phyloP scores from a whole-genome alignment of 2,888 invertebrate species.

The Biston betularia region DNA sequence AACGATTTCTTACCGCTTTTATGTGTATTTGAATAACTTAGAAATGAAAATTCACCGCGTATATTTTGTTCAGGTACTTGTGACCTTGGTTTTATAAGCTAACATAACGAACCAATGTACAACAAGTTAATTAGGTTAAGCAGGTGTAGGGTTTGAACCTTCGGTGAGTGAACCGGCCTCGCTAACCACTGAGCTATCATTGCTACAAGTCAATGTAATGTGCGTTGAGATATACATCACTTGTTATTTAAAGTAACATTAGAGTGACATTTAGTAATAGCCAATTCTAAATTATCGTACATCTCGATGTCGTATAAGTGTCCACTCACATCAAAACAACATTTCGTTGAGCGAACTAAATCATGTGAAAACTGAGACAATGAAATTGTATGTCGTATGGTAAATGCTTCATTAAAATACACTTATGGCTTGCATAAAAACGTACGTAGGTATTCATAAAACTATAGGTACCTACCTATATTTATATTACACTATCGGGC shows the following conservation, averaged over 20 bases:
- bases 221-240: constrained; percentile 10
- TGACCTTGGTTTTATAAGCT: too few relatives aligned
- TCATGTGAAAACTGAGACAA: constrained; percentile 32
- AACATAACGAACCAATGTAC: too few relatives aligned
- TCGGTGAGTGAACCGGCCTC: too few relatives aligned
- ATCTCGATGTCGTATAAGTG: constrained; percentile 27
- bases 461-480: neutral
- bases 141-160: too few relatives aligned
- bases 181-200: neutral
- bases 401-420: constrained; percentile 32
- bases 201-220: too few relatives aligned
- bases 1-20: constrained; percentile 16
- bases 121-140: too few relatives aligned
- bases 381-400: constrained; percentile 27
- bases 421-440: constrained; percentile 11
- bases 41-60: too few relatives aligned
- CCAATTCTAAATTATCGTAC: constrained; percentile 18
- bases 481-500: too few relatives aligned
- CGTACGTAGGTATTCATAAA: neutral
- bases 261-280: neutral
- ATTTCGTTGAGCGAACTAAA: constrained; percentile 18
- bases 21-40: constrained; percentile 1
- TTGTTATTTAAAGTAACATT: constrained; percentile 20
- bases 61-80: too few relatives aligned
- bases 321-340: constrained; percentile 26